Evolutionary conservation across 2,113 vertebrate genomes (phyloP).

Genomic region (Abramis brama): DNA sequence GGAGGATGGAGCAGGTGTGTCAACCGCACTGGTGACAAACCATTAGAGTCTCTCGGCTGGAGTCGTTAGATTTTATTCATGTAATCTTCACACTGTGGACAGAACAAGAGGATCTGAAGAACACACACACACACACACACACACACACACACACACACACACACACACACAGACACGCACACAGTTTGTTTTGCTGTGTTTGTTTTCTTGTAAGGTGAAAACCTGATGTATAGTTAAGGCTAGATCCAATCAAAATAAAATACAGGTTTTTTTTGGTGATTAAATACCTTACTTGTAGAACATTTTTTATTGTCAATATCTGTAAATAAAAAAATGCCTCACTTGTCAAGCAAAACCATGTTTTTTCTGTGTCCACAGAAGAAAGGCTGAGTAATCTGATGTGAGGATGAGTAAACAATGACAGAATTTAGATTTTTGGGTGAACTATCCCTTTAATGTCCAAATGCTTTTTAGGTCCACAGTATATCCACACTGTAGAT

Average conservation of each 20-base stretch:
- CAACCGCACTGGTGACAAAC: constrained; percentile 48
- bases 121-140: not conserved
- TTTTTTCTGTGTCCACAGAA: too few relatives aligned
- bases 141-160: not conserved
- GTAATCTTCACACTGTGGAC: constrained; percentile 48
- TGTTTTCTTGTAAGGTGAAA: not conserved
- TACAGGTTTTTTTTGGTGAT: too few relatives aligned
- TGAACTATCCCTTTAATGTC: not conserved
- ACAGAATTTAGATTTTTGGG: not conserved
- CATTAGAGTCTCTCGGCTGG: constrained; percentile 47
- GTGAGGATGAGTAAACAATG: not conserved
- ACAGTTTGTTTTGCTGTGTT: not conserved
- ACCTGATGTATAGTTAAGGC: not conserved
- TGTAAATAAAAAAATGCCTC: too few relatives aligned
- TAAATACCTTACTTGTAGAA: too few relatives aligned
- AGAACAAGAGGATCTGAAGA: constrained; percentile 37
- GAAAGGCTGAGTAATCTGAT: not conserved
- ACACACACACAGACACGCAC: not conserved
- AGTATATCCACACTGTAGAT: not conserved
- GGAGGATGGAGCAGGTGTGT: constrained; percentile 50
- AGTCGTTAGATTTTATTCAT: constrained; percentile 52
- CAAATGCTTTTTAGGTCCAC: not conserved
- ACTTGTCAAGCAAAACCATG: too few relatives aligned
- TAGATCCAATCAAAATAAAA: not conserved
- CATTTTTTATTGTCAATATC: too few relatives aligned